These are phyloP conservation scores for Paramormyrops kingsleyae DNA, from an alignment of 2,113 vertebrate genomes.

Conservation along the genomic window DNA sequence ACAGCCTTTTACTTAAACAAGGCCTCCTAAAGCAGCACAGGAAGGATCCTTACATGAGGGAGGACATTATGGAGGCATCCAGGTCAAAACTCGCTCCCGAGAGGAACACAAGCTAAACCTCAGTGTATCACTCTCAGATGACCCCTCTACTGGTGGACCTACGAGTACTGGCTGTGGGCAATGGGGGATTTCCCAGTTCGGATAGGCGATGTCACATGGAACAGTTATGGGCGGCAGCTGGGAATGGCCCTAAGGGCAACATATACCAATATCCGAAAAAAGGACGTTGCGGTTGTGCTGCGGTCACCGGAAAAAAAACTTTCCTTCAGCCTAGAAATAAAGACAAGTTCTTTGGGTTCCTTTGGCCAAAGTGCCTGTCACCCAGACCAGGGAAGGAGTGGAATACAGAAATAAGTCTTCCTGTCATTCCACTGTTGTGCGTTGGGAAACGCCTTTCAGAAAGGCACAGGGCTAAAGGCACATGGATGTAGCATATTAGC, in stretches of 20 bases:
- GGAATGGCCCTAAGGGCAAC: neutral
- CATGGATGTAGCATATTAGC: neutral
- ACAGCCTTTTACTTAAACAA: neutral
- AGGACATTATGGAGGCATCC: neutral
- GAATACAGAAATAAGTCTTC: neutral
- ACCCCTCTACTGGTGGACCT: neutral
- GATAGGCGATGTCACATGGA: neutral
- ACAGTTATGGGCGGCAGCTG: neutral
- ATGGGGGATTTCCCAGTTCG: neutral
- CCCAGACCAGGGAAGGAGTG: neutral
- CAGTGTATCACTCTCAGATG: neutral
- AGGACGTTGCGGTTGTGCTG: neutral
- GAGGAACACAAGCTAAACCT: neutral
- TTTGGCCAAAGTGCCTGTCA: neutral
- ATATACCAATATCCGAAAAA: neutral
- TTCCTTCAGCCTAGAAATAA: neutral
- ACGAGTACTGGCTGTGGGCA: neutral
- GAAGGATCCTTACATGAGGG: neutral
- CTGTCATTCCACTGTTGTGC: neutral
- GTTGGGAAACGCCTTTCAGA: neutral
- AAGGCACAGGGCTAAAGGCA: neutral
- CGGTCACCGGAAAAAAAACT: neutral
- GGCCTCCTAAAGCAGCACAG: neutral
- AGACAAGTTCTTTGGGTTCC: neutral
- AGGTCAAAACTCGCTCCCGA: neutral